These are phyloP conservation scores for Hirtodrosophila histrioides DNA, from an alignment of 2,888 invertebrate species.

Conservation along the genomic window DNA sequence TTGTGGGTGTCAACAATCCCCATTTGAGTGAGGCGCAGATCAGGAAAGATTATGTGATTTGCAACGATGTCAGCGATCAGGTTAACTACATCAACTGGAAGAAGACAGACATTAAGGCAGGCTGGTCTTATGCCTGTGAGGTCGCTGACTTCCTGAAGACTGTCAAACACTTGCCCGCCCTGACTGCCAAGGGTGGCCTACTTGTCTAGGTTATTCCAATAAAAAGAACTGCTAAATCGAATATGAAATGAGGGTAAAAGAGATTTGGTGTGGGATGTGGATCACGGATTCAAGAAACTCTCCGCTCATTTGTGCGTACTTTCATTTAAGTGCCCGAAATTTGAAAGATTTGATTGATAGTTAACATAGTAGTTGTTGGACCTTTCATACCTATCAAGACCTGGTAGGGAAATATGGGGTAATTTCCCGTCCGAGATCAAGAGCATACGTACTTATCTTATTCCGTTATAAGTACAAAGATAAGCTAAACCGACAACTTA, in stretches of 20 bases:
- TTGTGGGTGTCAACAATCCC: slow-evolving; percentile 85
- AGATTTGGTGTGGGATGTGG: not conserved
- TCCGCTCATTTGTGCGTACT: too few relatives aligned
- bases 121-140: slow-evolving; percentile 82
- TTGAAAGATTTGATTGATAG: too few relatives aligned
- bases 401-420: too few relatives aligned
- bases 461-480: too few relatives aligned
- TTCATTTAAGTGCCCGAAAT: not conserved
- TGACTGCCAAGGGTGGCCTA: slow-evolving; percentile 73
- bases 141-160: slow-evolving; percentile 73
- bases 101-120: slow-evolving; percentile 71
- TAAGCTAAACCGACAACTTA: not conserved
- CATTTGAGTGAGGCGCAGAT: slow-evolving; percentile 79
- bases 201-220: slow-evolving; percentile 62
- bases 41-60: slow-evolving; percentile 75
- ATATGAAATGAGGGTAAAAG: slow-evolving; percentile 2
- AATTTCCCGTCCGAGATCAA: too few relatives aligned
- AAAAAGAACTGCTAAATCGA: slow-evolving; percentile 21
- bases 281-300: too few relatives aligned
- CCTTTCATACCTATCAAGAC: too few relatives aligned
- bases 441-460: too few relatives aligned
- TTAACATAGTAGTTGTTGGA: too few relatives aligned
- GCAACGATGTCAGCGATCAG: slow-evolving; percentile 76
- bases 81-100: slow-evolving; percentile 81
- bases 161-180: slow-evolving; percentile 71